phyloP scores from a whole-genome alignment of 1,140 invertebrate genomes.

The Drosophila azteca region DNA sequence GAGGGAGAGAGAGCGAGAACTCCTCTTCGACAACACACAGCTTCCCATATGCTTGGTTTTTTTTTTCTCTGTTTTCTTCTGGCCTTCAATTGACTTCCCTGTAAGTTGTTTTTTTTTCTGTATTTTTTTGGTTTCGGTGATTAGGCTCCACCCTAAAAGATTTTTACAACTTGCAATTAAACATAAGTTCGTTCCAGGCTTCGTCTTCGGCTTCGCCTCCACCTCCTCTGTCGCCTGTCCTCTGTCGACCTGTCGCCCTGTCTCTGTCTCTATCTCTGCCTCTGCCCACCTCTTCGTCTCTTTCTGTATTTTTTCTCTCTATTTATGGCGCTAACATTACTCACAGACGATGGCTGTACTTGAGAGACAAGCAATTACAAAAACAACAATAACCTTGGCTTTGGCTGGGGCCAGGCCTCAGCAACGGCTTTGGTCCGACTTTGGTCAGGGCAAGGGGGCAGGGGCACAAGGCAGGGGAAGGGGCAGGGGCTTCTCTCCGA shows the following conservation, averaged over 20 bases:
- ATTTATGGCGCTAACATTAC: slow-evolving; percentile 64
- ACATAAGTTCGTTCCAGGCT: slow-evolving; percentile 25
- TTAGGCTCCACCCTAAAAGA: slow-evolving; percentile 50
- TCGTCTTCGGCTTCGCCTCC: not conserved
- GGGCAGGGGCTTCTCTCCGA: too few relatives aligned
- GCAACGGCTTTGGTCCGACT: too few relatives aligned
- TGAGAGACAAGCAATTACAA: slow-evolving; percentile 54
- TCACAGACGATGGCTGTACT: slow-evolving; percentile 49
- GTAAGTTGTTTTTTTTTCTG: slow-evolving; percentile 7
- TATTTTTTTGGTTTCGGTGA: slow-evolving; percentile 21
- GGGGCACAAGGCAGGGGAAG: too few relatives aligned
- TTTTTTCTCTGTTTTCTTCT: not conserved
- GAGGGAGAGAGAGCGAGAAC: too few relatives aligned
- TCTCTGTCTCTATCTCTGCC: not conserved
- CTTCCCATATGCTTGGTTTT: not conserved
- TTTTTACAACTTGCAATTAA: slow-evolving; percentile 65
- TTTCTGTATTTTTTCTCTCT: slow-evolving; percentile 24
- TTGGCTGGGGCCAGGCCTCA: slow-evolving; percentile 18
- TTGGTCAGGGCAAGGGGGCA: too few relatives aligned
- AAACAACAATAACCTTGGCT: slow-evolving; percentile 58
- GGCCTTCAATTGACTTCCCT: slow-evolving; percentile 35
- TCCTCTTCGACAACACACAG: not conserved
- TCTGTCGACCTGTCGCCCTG: not conserved
- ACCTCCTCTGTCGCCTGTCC: not conserved
- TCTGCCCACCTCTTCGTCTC: not conserved